These are phyloP conservation scores for Phaonia tiefii DNA, from an alignment of 2,888 invertebrate genomes.

Conservation along the genomic window DNA sequence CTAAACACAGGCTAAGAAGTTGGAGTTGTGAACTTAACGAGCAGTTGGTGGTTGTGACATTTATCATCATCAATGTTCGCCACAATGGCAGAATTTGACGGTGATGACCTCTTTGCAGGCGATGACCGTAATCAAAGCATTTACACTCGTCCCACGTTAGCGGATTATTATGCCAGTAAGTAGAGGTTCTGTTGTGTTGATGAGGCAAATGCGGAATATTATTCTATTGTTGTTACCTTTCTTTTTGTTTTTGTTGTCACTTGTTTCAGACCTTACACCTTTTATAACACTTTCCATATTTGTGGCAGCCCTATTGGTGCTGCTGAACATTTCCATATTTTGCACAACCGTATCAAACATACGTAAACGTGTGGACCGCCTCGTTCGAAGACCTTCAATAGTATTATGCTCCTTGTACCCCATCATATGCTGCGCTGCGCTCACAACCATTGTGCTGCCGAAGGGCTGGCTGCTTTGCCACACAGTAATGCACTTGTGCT, in stretches of 20 bases:
- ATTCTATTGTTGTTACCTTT: neutral
- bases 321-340: constrained; percentile 76
- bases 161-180: constrained; percentile 76
- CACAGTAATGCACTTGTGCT: constrained; percentile 79
- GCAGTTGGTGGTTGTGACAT: too few relatives aligned
- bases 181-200: constrained; percentile 1
- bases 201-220: neutral
- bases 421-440: constrained; percentile 75
- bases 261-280: constrained; percentile 75
- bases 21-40: too few relatives aligned
- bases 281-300: constrained; percentile 76
- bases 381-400: constrained; percentile 71
- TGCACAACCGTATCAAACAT: constrained; percentile 73
- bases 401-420: constrained; percentile 77
- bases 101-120: neutral
- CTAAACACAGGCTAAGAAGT: too few relatives aligned
- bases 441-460: constrained; percentile 77
- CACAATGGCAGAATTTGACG: neutral
- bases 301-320: constrained; percentile 73
- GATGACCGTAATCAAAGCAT: constrained; percentile 54
- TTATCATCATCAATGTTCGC: neutral
- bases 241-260: neutral
- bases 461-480: constrained; percentile 77
- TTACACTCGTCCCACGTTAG: constrained; percentile 72
- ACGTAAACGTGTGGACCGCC: constrained; percentile 70